phyloP scores from a whole-genome alignment of 92 coral and sea anemone species.

The Scolanthus callimorphus region DNA sequence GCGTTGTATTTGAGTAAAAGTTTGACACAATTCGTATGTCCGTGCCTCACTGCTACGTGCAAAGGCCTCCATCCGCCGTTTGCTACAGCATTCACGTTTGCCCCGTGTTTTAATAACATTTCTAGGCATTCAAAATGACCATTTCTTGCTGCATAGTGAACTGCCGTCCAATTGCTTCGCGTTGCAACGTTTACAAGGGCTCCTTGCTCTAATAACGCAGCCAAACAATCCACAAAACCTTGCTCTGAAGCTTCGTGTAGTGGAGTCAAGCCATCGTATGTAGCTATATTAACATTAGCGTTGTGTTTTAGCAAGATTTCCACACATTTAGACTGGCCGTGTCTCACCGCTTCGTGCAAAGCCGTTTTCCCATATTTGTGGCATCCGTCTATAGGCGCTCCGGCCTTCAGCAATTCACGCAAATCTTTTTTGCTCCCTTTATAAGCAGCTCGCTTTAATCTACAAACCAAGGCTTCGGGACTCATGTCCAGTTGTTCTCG shows the following conservation, averaged over 20 bases:
- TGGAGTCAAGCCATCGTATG: conserved; percentile 97
- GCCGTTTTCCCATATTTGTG: conserved; percentile 99
- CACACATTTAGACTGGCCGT: conserved; percentile 95
- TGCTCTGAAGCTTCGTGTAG: conserved; percentile 98
- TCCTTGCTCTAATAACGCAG: conserved; percentile 88
- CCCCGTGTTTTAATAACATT: conserved; percentile 93
- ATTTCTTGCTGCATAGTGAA: conserved; percentile 96
- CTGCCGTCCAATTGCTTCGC: conserved; percentile 96
- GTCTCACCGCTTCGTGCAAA: conserved; percentile 97
- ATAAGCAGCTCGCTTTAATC: conserved; percentile 92
- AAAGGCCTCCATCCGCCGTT: conserved; percentile 98
- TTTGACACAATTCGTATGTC: conserved; percentile 93
- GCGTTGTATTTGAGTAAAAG: conserved; percentile 84
- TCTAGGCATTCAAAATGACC: conserved; percentile 97
- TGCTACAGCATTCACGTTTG: conserved; percentile 95
- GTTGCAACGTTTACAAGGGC: conserved; percentile 94
- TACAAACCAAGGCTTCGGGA: conserved; percentile 91
- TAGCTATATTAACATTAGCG: conserved; percentile 95
- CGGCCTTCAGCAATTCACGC: conserved; percentile 91
- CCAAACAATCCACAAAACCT: conserved; percentile 97
- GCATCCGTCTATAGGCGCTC: conserved; percentile 96
- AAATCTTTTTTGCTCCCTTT: conserved; percentile 97
- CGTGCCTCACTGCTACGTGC: conserved; percentile 97
- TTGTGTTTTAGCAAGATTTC: conserved; percentile 92
- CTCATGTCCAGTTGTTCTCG: conserved; percentile 92